Percentiles rank a stretch among this genome's conserved stretches.
phyloP scores from a whole-genome alignment of 2,888 invertebrate genomes.

The Sinohyriopsis cumingii region DNA sequence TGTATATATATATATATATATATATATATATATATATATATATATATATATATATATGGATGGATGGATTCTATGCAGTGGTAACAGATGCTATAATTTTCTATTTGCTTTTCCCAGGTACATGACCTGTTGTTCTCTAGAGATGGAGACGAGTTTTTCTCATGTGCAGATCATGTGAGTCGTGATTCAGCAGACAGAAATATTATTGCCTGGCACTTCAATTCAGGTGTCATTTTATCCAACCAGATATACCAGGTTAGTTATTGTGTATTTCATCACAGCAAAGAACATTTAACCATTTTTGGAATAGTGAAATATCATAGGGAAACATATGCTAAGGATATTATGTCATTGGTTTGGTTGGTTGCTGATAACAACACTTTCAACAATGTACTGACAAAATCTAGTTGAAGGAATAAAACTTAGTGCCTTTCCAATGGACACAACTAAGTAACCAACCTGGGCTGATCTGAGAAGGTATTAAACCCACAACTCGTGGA shows the following conservation, averaged over 20 bases:
- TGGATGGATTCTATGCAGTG: no score
- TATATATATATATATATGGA: no score
- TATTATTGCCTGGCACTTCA: slow-evolving; percentile 72
- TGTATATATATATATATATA: no score
- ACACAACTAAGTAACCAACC: no score
- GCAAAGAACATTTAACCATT: background rate
- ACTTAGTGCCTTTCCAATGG: no score
- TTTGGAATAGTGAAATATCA: background rate
- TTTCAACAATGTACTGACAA: background rate
- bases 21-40: no score
- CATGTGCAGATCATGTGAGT: slow-evolving; percentile 65
- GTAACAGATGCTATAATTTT: background rate
- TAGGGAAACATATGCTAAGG: background rate
- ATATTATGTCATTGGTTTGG: background rate
- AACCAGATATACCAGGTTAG: slow-evolving; percentile 72
- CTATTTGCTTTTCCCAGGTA: slow-evolving; percentile 51
- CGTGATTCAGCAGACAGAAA: slow-evolving; percentile 71
- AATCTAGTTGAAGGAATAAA: no score
- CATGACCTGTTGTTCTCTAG: slow-evolving; percentile 68
- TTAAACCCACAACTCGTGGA: no score
- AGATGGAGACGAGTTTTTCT: slow-evolving; percentile 64
- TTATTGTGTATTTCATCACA: background rate
- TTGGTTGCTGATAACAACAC: background rate
- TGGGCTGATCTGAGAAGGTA: no score
- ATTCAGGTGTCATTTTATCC: slow-evolving; percentile 65